Conservation (phyloP, 1,140 invertebrate species). For the Scaptomyza hsui region DNA sequence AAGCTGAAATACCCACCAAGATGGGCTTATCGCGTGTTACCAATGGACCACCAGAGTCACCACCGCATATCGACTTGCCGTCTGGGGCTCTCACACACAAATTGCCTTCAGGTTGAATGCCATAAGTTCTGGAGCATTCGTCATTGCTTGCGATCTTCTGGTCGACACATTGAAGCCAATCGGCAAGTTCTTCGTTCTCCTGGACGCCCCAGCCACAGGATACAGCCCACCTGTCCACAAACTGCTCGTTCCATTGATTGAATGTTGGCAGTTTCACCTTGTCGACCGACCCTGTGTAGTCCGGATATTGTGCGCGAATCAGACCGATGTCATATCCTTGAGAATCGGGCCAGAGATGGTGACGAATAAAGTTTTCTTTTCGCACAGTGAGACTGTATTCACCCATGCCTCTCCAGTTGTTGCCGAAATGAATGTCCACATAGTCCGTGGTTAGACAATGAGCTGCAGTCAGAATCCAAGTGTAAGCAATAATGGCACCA, state of each 20-base stretch:
- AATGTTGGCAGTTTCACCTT: slow-evolving; percentile 48
- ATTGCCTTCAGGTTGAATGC: slow-evolving; percentile 29
- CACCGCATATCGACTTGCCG: slow-evolving; percentile 69
- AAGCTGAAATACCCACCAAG: slow-evolving; percentile 84
- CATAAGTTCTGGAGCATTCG: slow-evolving; percentile 46
- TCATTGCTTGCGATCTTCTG: slow-evolving; percentile 55
- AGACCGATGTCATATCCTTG: slow-evolving; percentile 59
- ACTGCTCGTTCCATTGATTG: slow-evolving; percentile 32
- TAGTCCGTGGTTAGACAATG: slow-evolving; percentile 84
- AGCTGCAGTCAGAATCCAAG: slow-evolving; percentile 86
- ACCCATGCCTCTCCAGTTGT: slow-evolving; percentile 48
- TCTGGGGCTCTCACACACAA: slow-evolving; percentile 49
- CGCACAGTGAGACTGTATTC: slow-evolving; percentile 44
- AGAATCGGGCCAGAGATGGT: slow-evolving; percentile 50
- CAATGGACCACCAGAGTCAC: slow-evolving; percentile 86
- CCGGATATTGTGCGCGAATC: slow-evolving; percentile 46
- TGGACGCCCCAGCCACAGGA: slow-evolving; percentile 65
- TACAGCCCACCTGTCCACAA: slow-evolving; percentile 47
- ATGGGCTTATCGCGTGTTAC: slow-evolving; percentile 76
- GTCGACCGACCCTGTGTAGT: slow-evolving; percentile 37
- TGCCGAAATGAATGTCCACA: slow-evolving; percentile 67
- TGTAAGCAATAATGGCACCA: slow-evolving; percentile 85
- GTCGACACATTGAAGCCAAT: slow-evolving; percentile 56
- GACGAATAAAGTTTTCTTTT: slow-evolving; percentile 49
- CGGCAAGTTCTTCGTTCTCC: slow-evolving; percentile 47